Evolutionary conservation across 1,140 invertebrate species (phyloP).

Genomic region (Nymphalis io): DNA sequence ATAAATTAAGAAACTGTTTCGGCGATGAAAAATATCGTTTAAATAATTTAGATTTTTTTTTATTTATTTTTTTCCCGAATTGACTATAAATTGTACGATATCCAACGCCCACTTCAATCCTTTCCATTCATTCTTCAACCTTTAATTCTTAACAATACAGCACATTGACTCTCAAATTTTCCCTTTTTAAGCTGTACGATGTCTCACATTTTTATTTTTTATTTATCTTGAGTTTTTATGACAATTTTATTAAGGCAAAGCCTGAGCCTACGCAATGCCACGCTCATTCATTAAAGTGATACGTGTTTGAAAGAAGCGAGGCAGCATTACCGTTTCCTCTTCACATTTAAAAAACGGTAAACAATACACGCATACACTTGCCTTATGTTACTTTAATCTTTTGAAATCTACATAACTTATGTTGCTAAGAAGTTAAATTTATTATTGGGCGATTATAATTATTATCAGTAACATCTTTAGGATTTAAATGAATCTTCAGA

Average conservation of each 20-base stretch:
- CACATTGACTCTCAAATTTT: conserved; percentile 58
- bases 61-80: neutral
- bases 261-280: conserved; percentile 56
- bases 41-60: neutral
- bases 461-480: neutral
- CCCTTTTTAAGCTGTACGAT: conserved; percentile 42
- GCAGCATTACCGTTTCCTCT: conserved; percentile 19
- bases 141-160: conserved; percentile 49
- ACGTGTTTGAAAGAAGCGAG: conserved; percentile 44
- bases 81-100: conserved; percentile 18
- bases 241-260: conserved; percentile 72
- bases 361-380: conserved; percentile 14
- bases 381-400: conserved; percentile 6
- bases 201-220: conserved; percentile 55
- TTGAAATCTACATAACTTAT: conserved; percentile 10
- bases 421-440: conserved; percentile 4
- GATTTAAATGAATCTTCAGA: neutral
- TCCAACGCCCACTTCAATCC: conserved; percentile 15
- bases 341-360: conserved; percentile 21
- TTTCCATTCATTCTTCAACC: conserved; percentile 24
- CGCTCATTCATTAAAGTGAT: conserved; percentile 69
- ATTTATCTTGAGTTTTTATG: conserved; percentile 69
- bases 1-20: neutral
- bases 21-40: conserved; percentile 6
- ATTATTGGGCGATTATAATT: neutral